Conservation (phyloP, 1,140 invertebrate genomes). For the Drosophila ironensis region DNA sequence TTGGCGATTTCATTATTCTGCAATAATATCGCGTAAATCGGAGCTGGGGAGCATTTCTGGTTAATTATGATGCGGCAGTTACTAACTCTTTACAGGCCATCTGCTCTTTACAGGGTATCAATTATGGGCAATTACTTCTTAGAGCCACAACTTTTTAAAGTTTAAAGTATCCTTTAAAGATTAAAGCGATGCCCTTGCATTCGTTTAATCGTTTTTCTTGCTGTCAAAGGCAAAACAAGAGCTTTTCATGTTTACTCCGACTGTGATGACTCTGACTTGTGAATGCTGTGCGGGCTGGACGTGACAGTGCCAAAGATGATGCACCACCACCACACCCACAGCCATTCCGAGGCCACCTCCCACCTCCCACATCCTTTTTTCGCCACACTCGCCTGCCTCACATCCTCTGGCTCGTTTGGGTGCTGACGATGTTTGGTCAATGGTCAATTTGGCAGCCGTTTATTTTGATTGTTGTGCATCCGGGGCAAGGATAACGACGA, state of each 20-base stretch:
- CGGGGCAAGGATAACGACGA: conserved; percentile 73
- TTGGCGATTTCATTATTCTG: conserved; percentile 73
- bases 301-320: conserved; percentile 58
- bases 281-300: conserved; percentile 50
- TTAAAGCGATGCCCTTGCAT: background rate
- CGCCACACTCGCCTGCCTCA: background rate
- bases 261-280: conserved; percentile 28
- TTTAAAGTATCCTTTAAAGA: background rate
- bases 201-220: conserved; percentile 9
- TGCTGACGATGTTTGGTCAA: conserved; percentile 77
- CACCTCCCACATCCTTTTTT: background rate
- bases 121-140: conserved; percentile 5
- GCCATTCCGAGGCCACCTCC: too few species aligned
- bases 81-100: background rate
- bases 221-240: conserved; percentile 12
- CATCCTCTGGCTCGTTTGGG: conserved; percentile 1
- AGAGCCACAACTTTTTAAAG: background rate
- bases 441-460: conserved; percentile 81
- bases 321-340: background rate
- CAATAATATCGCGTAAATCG: conserved; percentile 64
- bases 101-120: conserved; percentile 1
- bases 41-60: conserved; percentile 36
- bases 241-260: conserved; percentile 23
- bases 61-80: conserved; percentile 33
- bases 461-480: conserved; percentile 81